Evolutionary conservation across 2,113 vertebrate species (phyloP), one percentile per base, ranked within the genome.

Genomic region (Crypturellus undulatus): DNA sequence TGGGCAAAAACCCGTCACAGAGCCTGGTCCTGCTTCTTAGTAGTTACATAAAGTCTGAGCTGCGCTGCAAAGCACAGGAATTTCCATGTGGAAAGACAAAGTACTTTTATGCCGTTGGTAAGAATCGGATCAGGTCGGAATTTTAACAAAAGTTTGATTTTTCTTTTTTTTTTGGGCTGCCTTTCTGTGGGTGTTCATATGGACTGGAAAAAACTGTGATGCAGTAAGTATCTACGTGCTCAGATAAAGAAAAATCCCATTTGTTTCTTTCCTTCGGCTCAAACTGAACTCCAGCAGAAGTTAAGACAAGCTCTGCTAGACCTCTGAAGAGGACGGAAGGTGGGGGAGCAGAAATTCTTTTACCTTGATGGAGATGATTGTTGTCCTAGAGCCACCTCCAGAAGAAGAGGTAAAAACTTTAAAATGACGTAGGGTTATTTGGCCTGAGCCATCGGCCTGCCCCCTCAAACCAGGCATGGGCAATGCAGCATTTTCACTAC

Each of bases 341-440:
- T 24, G 17, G 42, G 19, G 12, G n/a, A 70, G 62, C n/a, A 79
- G 5, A 65, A 84, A 30, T 34, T 10, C 0, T 11, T 30, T 10
- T 2, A 12, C 8, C 2, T 6, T 4, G 60, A 13, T 2, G 4
- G 26, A 30, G 63, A 56, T 42, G 18, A 21, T 25, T 7, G 20
- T 22, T 52, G 16, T 56, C 6, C 52, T 32, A 42, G 13, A 56
- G 22, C 38, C 24, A 73, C 47, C 49, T 49, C n/a, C 43, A 69
- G 15, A 5, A 69, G 43, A 47, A 49, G n/a, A 49, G 22, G 16
- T 30, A 34, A 14, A 70, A 49, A 25, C 67, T 70, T 70, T 36
- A 70, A 22, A 34, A 14, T 20, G 19, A 52, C 12, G 4, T 12
- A 28, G 3, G 28, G 25, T 17, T 12, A 28, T 22, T 25, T n/a